Evolutionary conservation across 1,140 invertebrate genomes (phyloP).

Genomic region (Octopus bimaculoides): DNA sequence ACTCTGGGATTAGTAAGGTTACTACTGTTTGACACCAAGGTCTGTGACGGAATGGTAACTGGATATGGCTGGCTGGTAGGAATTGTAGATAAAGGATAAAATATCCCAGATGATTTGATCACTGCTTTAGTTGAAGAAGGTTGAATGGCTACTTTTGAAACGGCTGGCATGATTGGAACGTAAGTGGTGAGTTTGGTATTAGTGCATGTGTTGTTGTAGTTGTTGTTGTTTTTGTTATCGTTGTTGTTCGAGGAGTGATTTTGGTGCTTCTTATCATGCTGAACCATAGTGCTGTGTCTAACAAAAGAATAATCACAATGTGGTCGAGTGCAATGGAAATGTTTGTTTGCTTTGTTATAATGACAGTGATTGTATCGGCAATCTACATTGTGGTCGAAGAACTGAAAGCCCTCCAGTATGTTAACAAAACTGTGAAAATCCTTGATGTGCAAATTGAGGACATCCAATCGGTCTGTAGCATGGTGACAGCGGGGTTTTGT

Average conservation of each 20-base stretch:
- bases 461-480: constrained; percentile 68
- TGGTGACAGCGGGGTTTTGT: constrained; percentile 72
- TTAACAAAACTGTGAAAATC: constrained; percentile 82
- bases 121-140: constrained; percentile 55
- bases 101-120: constrained; percentile 89
- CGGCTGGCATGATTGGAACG: constrained; percentile 29
- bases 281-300: constrained; percentile 67
- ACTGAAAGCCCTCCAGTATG: constrained; percentile 78
- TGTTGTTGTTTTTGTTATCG: too few relatives aligned
- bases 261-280: constrained; percentile 67
- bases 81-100: constrained; percentile 83
- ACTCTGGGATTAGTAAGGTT: constrained; percentile 11
- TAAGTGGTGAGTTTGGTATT: constrained; percentile 17
- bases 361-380: constrained; percentile 71
- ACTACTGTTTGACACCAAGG: constrained; percentile 8
- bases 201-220: too few relatives aligned
- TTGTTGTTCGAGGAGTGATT: too few relatives aligned
- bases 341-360: constrained; percentile 70
- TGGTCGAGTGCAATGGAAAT: constrained; percentile 75
- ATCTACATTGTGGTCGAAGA: constrained; percentile 76
- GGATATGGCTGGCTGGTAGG: constrained; percentile 22
- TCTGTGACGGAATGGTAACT: background rate
- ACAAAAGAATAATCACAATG: constrained; percentile 77
- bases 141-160: constrained; percentile 13
- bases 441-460: constrained; percentile 71